phyloP scores from a whole-genome alignment of 92 coral and sea anemone species.

The Actinernus sp. region DNA sequence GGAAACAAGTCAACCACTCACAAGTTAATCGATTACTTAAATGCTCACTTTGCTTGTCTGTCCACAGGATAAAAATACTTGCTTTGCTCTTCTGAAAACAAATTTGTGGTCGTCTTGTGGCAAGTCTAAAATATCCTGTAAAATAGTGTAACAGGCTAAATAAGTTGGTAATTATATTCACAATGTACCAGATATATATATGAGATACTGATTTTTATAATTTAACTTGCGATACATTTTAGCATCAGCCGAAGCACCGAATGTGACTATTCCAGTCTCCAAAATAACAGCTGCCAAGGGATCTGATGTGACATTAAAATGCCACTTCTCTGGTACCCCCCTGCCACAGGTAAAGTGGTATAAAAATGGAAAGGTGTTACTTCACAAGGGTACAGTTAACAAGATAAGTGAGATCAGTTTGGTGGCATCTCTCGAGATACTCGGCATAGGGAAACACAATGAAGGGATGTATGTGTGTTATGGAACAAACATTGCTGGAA shows the following conservation, averaged over 20 bases:
- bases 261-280: constrained; percentile 8
- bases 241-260: constrained; percentile 36
- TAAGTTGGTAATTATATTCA: no score
- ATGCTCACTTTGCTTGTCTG: no score
- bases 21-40: no score
- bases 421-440: neutral
- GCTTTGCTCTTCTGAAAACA: no score
- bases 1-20: no score
- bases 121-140: no score
- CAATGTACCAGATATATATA: no score
- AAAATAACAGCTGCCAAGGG: constrained; percentile 24
- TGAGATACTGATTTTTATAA: no score
- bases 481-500: constrained; percentile 51
- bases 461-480: constrained; percentile 61
- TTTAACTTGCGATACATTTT: no score
- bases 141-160: no score
- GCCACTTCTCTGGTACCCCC: constrained; percentile 30
- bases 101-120: no score
- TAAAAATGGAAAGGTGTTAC: constrained; percentile 18
- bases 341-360: constrained; percentile 64
- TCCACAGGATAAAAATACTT: no score
- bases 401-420: neutral
- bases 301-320: constrained; percentile 24
- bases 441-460: neutral
- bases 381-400: neutral